phyloP scores from a whole-genome alignment of 2,113 vertebrate species.

The Gorilla gorilla region DNA sequence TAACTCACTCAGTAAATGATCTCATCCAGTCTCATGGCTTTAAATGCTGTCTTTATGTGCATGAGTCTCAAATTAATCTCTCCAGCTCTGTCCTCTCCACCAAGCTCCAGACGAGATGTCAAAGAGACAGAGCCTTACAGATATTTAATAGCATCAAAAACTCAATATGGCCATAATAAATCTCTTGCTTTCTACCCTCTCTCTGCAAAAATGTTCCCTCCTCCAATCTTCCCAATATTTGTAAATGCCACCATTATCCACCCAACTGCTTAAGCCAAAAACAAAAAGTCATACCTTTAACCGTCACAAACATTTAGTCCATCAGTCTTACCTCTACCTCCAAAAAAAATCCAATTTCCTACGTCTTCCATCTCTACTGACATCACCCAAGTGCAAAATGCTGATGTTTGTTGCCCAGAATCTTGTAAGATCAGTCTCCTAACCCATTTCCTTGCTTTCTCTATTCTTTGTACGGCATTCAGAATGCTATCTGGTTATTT shows the following conservation, averaged over 20 bases:
- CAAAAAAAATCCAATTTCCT: background rate
- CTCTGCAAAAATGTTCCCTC: background rate
- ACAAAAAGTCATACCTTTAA: background rate
- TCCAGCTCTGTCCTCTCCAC: background rate
- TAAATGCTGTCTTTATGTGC: background rate
- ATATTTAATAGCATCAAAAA: background rate
- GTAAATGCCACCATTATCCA: background rate
- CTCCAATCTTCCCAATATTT: background rate
- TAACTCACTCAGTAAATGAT: background rate
- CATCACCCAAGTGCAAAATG: background rate
- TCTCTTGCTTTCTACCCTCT: background rate
- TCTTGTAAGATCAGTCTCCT: background rate
- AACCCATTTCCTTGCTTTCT: background rate
- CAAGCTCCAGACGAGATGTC: slow-evolving; percentile 34
- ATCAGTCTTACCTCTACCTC: background rate
- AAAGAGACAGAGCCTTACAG: background rate
- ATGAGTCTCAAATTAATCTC: slow-evolving; percentile 26
- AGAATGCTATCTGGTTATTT: background rate
- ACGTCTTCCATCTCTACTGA: background rate
- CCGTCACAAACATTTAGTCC: background rate
- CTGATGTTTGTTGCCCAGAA: background rate
- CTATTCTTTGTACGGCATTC: background rate
- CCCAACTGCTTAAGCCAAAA: slow-evolving; percentile 3
- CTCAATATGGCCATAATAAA: background rate
- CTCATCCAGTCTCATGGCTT: background rate